These are phyloP conservation scores for Nicator chloris DNA, from an alignment of 2,113 vertebrate species.

Conservation along the genomic window DNA sequence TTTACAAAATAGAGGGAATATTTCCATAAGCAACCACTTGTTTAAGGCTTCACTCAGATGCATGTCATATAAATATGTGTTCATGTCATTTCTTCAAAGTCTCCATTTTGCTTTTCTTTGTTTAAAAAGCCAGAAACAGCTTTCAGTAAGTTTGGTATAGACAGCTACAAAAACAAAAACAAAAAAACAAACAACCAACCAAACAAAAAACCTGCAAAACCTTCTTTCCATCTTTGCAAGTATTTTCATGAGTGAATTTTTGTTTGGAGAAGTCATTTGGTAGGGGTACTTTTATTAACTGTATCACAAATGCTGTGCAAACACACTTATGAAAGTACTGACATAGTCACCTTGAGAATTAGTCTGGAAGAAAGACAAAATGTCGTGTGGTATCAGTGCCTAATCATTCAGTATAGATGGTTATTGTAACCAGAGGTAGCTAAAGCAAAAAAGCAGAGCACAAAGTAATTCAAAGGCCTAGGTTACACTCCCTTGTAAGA, in stretches of 20 bases:
- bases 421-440: background rate
- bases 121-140: background rate
- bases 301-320: background rate
- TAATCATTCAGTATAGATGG: background rate
- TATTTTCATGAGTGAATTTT: background rate
- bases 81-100: background rate
- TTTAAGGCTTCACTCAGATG: background rate
- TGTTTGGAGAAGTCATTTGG: background rate
- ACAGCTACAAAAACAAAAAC: background rate
- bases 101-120: background rate
- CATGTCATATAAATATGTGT: background rate
- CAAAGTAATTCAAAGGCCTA: background rate
- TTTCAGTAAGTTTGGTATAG: background rate
- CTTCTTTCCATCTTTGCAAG: background rate
- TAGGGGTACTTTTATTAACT: background rate
- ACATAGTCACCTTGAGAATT: background rate
- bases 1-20: background rate
- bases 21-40: background rate
- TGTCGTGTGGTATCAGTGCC: background rate
- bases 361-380: background rate
- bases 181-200: too few species aligned
- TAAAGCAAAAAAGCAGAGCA: background rate
- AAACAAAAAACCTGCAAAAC: background rate
- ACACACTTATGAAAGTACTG: background rate
- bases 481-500: background rate